Base-by-base conservation (phyloP, 2,888 invertebrate species). In the Drosophila neonasuta region DNA sequence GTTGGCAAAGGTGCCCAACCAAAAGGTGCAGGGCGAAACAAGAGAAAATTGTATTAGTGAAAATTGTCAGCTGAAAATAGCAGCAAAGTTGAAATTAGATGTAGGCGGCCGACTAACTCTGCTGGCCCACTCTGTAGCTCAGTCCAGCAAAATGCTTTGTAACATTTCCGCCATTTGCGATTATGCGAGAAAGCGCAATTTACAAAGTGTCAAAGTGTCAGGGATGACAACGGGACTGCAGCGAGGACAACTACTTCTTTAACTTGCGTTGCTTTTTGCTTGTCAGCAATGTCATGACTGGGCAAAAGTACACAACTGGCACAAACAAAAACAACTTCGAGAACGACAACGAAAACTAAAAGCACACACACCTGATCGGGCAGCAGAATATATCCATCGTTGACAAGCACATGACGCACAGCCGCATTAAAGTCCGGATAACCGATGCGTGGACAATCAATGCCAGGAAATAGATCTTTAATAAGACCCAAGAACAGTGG, bases 341-440 rank as follows among this genome's bases (percentile, higher is more conserved):
- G 34, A 39, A 29, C 29, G 39, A 44, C 17, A 44, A 9, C n/a
- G 29, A 10, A 49, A 61, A 30, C 36, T 48, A 17, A 46, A 44
- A 24, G 36, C 32, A 36, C 17, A 61, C 86, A 69, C 68, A 95
- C 94, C 93, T 96, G 96, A 62, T 94, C 92, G 0, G 94, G 92
- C 46, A 95, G 84, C 5, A 96, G 89, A 29, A 96, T 92, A 79
- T 94, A 97, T 0, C 93, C 93, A 44, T 95, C 93, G 36, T 92
- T 92, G n/a, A 91, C 88, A 11, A 98, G 91, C 0, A 93, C 93
- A 20, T 93, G 92, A 55, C 94, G 93, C 4, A 97, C 96, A 0
- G 96, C 95, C 0, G 93, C 93, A 83, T 96, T 97, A 88, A 97
- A 96, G 72, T 96, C 95, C 0, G 97, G 96, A 91, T 98, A 97